phyloP scores from a whole-genome alignment of 1,140 invertebrate genomes.

The Paralvinella palmiformis region DNA sequence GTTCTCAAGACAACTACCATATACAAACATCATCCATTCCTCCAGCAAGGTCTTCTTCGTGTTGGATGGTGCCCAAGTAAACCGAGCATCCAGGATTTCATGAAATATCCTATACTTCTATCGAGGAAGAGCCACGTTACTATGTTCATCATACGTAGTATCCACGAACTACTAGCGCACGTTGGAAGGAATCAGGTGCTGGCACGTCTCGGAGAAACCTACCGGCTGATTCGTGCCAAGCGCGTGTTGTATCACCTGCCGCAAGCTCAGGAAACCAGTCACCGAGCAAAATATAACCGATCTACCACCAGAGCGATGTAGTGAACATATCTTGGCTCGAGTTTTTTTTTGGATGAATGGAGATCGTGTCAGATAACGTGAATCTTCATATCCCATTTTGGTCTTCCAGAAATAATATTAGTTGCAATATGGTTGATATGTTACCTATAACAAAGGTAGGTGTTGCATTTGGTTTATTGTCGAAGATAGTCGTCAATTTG shows the following conservation, averaged over 20 bases:
- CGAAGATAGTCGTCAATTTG: too few species aligned
- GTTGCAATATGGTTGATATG: too few species aligned
- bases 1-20: too few species aligned
- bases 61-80: neutral
- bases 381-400: too few species aligned
- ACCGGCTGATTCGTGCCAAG: neutral
- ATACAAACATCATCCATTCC: too few species aligned
- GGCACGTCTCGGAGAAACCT: neutral
- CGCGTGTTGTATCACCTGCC: neutral
- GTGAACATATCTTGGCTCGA: too few species aligned
- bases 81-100: neutral
- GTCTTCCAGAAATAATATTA: too few species aligned
- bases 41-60: too few species aligned
- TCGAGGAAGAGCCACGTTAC: slow-evolving; percentile 1
- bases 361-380: too few species aligned
- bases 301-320: neutral
- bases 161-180: neutral
- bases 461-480: too few species aligned
- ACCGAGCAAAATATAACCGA: neutral
- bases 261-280: neutral
- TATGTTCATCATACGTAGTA: neutral
- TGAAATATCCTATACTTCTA: neutral
- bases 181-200: neutral
- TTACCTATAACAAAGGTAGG: too few species aligned
- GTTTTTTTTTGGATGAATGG: too few species aligned